Conservation (phyloP, 2,888 invertebrate species). For the Nephrotoma appendiculata region DNA sequence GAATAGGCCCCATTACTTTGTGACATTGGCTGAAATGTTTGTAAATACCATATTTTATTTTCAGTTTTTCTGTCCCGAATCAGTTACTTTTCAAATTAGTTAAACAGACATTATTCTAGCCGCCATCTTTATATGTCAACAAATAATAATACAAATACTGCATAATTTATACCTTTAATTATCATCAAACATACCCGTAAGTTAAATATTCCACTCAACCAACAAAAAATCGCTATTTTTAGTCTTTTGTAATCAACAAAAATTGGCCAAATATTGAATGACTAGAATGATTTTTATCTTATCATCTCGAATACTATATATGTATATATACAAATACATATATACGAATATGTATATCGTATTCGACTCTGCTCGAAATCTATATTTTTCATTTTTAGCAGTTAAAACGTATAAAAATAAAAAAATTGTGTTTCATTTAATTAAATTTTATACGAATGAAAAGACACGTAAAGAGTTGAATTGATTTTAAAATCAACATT, state of each 20-base stretch:
- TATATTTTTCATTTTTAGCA: neutral
- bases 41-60: too few relatives aligned
- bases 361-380: neutral
- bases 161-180: too few relatives aligned
- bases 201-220: too few relatives aligned
- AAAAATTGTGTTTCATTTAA: neutral
- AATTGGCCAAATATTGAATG: neutral
- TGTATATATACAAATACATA: neutral
- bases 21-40: too few relatives aligned
- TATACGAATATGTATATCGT: neutral
- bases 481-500: slow-evolving; percentile 4
- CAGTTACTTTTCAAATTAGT: too few relatives aligned
- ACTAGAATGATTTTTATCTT: neutral
- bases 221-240: neutral
- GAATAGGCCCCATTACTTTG: too few relatives aligned
- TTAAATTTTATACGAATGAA: neutral
- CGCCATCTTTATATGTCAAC: too few relatives aligned
- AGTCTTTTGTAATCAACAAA: neutral
- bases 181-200: too few relatives aligned
- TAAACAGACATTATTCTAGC: too few relatives aligned
- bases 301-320: neutral
- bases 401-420: neutral
- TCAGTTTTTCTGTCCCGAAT: too few relatives aligned
- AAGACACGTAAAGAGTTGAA: slow-evolving; percentile 3
- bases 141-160: too few relatives aligned